Evolutionary conservation across 2,888 invertebrate species (phyloP).

Genomic region (Hirtodrosophila cameraria): DNA sequence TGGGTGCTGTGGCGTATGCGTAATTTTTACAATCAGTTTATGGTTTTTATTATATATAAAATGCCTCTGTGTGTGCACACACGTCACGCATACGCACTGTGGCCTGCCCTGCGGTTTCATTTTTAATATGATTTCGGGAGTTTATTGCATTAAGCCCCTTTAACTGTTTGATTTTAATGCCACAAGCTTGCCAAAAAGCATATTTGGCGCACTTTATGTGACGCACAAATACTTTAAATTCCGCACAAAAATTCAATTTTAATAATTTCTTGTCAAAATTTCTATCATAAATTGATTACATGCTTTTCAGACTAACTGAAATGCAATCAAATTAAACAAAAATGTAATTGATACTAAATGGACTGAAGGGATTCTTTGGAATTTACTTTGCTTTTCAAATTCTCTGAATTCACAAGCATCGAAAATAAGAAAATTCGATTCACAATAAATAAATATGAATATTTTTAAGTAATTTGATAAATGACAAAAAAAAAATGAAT

Average conservation of each 20-base stretch:
- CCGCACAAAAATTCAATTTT: not conserved
- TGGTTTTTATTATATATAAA: constrained; percentile 12
- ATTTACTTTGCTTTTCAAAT: not conserved
- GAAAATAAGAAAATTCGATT: not conserved
- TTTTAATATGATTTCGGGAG: constrained; percentile 12
- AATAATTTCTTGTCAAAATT: constrained; percentile 7
- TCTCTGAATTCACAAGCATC: not conserved
- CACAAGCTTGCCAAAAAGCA: constrained; percentile 7
- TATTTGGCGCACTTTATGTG: constrained; percentile 20
- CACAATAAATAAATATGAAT: no score
- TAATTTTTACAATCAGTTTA: constrained; percentile 23
- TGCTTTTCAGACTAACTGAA: constrained; percentile 5
- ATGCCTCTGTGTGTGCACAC: not conserved
- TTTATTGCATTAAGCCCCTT: constrained; percentile 15
- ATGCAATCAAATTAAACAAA: constrained; percentile 28
- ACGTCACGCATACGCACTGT: constrained; percentile 36
- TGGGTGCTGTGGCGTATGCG: constrained; percentile 15
- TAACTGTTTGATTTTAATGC: constrained; percentile 29
- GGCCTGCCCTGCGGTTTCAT: constrained; percentile 7
- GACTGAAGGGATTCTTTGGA: constrained; percentile 6
- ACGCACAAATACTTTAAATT: constrained; percentile 15
- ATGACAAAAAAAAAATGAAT: no score
- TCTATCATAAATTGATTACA: constrained; percentile 27
- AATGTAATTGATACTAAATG: constrained; percentile 27
- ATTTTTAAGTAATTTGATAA: no score